These are phyloP conservation scores for Allolobophora icterica DNA, from an alignment of 2,888 invertebrate species.

Conservation along the genomic window DNA sequence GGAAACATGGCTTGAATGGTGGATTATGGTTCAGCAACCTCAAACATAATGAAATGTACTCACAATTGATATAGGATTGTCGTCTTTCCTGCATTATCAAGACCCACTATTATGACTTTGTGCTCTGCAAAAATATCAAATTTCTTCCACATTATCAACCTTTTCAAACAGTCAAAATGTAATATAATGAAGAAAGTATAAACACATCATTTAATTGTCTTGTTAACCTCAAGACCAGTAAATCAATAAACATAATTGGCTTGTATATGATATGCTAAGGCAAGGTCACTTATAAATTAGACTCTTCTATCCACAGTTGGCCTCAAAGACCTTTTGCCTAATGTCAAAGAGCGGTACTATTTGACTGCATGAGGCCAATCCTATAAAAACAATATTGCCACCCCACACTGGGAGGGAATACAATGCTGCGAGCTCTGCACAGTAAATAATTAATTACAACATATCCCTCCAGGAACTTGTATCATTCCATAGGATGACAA, in stretches of 20 bases:
- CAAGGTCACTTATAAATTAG: neutral
- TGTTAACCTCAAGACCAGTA: neutral
- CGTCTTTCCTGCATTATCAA: slow-evolving; percentile 99
- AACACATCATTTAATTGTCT: neutral
- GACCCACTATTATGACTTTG: slow-evolving; percentile 91
- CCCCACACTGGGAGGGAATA: too few species aligned
- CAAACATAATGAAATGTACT: slow-evolving; percentile 54
- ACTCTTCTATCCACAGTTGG: neutral
- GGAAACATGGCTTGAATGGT: neutral
- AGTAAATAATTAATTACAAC: too few species aligned
- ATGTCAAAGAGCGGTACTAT: neutral
- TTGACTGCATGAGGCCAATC: too few species aligned
- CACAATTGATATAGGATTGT: slow-evolving; percentile 93
- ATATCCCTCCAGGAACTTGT: too few species aligned
- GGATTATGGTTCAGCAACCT: too few species aligned
- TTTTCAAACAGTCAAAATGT: neutral
- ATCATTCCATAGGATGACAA: too few species aligned
- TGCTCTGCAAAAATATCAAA: slow-evolving; percentile 70
- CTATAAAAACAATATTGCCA: too few species aligned
- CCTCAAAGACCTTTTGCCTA: neutral
- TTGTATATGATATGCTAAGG: neutral
- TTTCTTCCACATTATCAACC: neutral
- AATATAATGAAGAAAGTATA: neutral
- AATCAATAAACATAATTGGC: neutral
- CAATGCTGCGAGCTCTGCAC: too few species aligned